Evolutionary conservation across 2,113 vertebrate genomes (phyloP), one percentile per base, ranked within the genome.

Genomic region (Actenoides hombroni): DNA sequence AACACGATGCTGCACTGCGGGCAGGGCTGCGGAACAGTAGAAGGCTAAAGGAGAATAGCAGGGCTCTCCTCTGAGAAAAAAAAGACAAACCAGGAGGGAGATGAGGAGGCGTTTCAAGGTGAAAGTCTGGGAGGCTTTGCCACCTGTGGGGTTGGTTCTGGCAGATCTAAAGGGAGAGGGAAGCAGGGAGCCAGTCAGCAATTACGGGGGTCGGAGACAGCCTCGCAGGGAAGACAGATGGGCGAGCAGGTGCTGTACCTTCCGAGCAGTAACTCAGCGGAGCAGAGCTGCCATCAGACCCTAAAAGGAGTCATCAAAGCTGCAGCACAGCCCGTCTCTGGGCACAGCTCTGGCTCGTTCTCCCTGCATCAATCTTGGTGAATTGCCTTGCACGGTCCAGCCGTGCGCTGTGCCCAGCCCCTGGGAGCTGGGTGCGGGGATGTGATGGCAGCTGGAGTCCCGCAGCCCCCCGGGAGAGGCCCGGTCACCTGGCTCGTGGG

Each of bases 201-300:
- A 1, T 56, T 86, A 42, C 0, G 18, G 64, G 64, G 88, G 57
- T 85, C 12, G 8, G 92, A 79, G 67, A 31, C 87, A 89, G 69
- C 77, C 85, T 83, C 0, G 37, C 68, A 29, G 89, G 95, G 81
- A 69, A 82, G 93, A 77, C 96, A 97, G 96, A 96, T 96, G 96
- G 95, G 91, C 1, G 28, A 96, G 95, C 94, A 96, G 96, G 95
- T 96, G 95, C 91, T 82, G 84, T 2, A 82, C 93, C 96, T 95
- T 21, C 46, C 3, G 1, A 94, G 87, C 90, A 84, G 86, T 25
- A 94, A 79, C 91, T 92, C 94, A 86, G 93, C 13, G 0, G 89
- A 91, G 89, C 89, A 64, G 91, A 95, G 93, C 89, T 95, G 96
- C 95, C 94, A 91, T 82, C 87, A 90, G 86, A 44, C 57, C 86